Base-by-base conservation (phyloP, 2,888 invertebrate genomes). In the Leptinotarsa peninsularis region DNA sequence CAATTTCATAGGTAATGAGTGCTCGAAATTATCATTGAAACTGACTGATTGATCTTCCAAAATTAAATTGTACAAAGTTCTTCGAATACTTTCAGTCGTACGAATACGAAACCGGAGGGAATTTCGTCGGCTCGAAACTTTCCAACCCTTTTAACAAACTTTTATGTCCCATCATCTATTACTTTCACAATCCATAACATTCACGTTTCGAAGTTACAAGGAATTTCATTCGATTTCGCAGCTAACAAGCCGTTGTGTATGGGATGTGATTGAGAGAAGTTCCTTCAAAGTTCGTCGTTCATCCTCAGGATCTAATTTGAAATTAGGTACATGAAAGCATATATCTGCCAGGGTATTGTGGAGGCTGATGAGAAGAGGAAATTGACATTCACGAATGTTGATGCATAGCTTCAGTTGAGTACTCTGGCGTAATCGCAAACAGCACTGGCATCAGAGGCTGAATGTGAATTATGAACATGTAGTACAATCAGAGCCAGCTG, bases 211-310 rank as follows among this genome's bases (percentile, higher is more conserved):
- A n/a, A 63, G 63, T 63, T 33, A 63, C 63, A 33, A n/a, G 33
- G 63, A 63, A n/a, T 63, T 63, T 63, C 10, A 63, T 63, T 63
- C 33, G 63, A 63, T 63, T 63, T 21, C n/a, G 18, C 63, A 33
- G 43, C 63, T 63, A 63, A 63, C n/a, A 63, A 63, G 63, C 63
- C 63, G 63, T 43, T 63, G 63, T 63, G n/a, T 63, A 63, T 43
- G 27, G 43, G 43, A 27, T 58, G 27, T 23, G 58, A 58, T 58
- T 14, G 58, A 23, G n/a, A 13, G 63, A 27, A 33, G 33, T 43
- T 63, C 63, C 15, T 17, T 43, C 63, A 3, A 63, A 63, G 18
- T 63, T 63, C 7, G 58, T 13, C 58, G 63, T 63, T 63, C 63
- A 63, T 63, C 43, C 63, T 27, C 63, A 63, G 63, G 63, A n/a